Conservation (phyloP, 1,140 invertebrate species). For the Uloborus diversus region DNA sequence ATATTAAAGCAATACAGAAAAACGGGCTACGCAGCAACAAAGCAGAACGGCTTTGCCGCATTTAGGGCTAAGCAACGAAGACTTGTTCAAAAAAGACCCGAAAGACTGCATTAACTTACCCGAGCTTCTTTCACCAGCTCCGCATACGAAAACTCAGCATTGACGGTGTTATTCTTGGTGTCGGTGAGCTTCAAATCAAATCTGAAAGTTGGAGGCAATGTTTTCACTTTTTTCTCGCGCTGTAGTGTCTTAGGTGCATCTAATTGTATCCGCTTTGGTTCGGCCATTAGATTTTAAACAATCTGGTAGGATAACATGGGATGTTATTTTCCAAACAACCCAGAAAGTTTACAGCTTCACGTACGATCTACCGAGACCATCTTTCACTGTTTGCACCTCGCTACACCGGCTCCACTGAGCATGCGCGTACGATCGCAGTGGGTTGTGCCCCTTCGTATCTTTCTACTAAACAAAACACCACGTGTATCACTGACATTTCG, state of each 20-base stretch:
- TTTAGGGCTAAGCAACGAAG: constrained; percentile 16
- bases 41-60: background rate
- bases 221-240: constrained; percentile 66
- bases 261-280: constrained; percentile 69
- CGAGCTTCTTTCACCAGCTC: constrained; percentile 71
- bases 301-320: constrained; percentile 26
- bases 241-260: constrained; percentile 64
- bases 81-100: constrained; percentile 51
- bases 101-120: constrained; percentile 68
- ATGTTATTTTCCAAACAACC: constrained; percentile 25
- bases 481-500: constrained; percentile 25
- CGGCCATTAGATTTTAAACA: constrained; percentile 66
- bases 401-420: constrained; percentile 42
- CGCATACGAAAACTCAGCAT: constrained; percentile 74
- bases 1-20: background rate
- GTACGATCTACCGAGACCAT: constrained; percentile 25
- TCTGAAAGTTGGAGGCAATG: constrained; percentile 69
- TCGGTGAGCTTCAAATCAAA: constrained; percentile 72
- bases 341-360: constrained; percentile 28
- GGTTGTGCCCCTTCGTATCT: constrained; percentile 11
- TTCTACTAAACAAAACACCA: constrained; percentile 44
- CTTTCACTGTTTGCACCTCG: constrained; percentile 53
- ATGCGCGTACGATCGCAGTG: constrained; percentile 32
- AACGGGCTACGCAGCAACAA: constrained; percentile 7
- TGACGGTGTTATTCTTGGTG: constrained; percentile 73